Evolutionary conservation across 2,888 invertebrate species (phyloP).

Genomic region (Xestobium rufovillosum): DNA sequence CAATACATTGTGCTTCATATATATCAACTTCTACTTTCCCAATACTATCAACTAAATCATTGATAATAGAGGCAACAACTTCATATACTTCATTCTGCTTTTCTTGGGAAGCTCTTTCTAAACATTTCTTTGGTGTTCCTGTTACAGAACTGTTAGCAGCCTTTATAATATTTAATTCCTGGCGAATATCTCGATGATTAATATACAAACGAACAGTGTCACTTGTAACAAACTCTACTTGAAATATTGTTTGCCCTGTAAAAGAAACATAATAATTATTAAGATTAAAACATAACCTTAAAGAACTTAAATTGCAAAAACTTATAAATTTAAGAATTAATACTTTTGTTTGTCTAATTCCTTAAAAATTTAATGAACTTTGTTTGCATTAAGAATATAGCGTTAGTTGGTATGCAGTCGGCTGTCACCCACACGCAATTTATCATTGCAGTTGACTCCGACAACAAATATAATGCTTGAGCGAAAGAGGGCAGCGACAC

Average conservation of each 20-base stretch:
- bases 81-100: background rate
- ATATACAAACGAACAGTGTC: constrained; percentile 32
- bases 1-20: no score
- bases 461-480: no score
- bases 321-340: background rate
- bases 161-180: constrained; percentile 24
- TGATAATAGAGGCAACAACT: background rate
- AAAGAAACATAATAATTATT: constrained; percentile 16
- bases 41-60: background rate
- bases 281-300: background rate
- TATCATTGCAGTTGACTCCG: no score
- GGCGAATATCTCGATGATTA: constrained; percentile 32
- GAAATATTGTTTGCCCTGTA: constrained; percentile 30
- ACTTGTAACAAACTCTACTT: constrained; percentile 32
- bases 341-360: background rate
- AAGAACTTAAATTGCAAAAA: background rate
- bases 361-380: constrained; percentile 1
- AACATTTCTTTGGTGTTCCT: background rate
- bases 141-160: constrained; percentile 13
- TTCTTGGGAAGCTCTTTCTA: background rate
- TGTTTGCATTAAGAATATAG: no score
- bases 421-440: no score
- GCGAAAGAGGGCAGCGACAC: no score
- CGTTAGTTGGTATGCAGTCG: no score
- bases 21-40: no score